Base-by-base conservation (phyloP, 2,113 vertebrate genomes). In the Labeo rohita region DNA sequence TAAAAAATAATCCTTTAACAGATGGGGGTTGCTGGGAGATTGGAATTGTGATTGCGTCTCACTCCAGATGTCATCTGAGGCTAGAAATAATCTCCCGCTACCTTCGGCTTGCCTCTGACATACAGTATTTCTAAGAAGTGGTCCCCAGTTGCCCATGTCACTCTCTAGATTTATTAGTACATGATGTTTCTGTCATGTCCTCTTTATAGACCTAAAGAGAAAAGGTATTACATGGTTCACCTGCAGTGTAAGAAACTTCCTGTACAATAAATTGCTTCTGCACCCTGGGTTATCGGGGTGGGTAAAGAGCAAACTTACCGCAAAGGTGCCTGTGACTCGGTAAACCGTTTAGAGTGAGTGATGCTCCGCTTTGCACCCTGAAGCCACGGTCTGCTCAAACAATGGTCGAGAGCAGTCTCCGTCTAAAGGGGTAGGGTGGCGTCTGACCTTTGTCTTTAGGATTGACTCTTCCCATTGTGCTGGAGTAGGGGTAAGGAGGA, bases 331-430 rank as follows among this genome's bases (percentile, higher is more conserved):
- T 86, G 90, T 93, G 90, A 91, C 94, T 91, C 89, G 88, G 90
- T 91, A 93, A 91, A 91, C 68, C 91, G 88, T 91, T 11, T 49
- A 21, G 16, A 45, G 68, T 45, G 66, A 43, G 39, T 88, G 81
- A 93, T 91, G 76, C 92, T 90, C 83, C 81, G 9, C 85, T 88
- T 88, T 88, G 87, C 84, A 12, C 90, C 90, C 89, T 68, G 34
- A 45, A 56, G 43, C 54, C 34, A 45, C 72, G n/a, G 23, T 50
- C 90, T 90, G 61, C 90, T 95, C 93, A 95, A 91, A 96, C 95
- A 4, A 92, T 95, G 83, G 95, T 96, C 3, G 94, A 95, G 88
- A 95, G 94, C 91, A 95, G 91, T 90, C 86, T 93, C 52, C 91
- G 91, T 81, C 93, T 95, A 89, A 92, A 93, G 1, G 93, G 93